Evolutionary conservation across 2,888 invertebrate species (phyloP), one percentile per base, ranked within the genome.

Genomic region (Prosapia bicincta): DNA sequence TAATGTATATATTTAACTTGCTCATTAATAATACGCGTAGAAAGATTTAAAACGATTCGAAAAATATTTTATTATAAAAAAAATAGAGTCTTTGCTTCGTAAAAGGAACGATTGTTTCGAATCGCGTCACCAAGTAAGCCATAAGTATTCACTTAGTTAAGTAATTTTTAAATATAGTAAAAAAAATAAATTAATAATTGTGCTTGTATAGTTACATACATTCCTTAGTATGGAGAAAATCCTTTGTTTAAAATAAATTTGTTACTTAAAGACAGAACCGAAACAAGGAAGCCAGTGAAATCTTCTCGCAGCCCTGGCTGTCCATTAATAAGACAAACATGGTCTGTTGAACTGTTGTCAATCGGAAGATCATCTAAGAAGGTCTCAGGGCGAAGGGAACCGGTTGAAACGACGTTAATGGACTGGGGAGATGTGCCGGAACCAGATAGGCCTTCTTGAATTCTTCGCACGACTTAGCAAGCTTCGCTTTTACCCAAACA

Each of bases 391-490:
- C 54, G 3, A 54, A 54, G 54, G 3, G 54, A 54, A 54, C 54
- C 54, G 54, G 54, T 54, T 54, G 54, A 54, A 54, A 20, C 54
- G 54, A 20, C 20, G 54, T 54, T 54, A 54, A 54, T 54, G 54
- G 54, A 54, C 20, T 3, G 20, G 3, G 54, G 54, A 38, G 54
- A 54, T 54, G n/a, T 54, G 54, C 20, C n/a, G 54, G 54, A 54
- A 54, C 54, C 3, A 54, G 54, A 54, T 54, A 38, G 54, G 20
- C 54, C 54, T 54, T 54, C 54, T 54, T 54, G 54, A 54, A 54
- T 54, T 54, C 54, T 54, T n/a, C 54, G 54, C 54, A 54, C 54
- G 54, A 54, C 54, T 54, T 54, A 54, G 54, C 54, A 54, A 54
- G 54, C 54, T 20, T 54, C 54, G 54, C 54, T 54, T 54, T 54